Base-by-base conservation (phyloP, 2,888 invertebrate species). In the Agrochola macilenta region DNA sequence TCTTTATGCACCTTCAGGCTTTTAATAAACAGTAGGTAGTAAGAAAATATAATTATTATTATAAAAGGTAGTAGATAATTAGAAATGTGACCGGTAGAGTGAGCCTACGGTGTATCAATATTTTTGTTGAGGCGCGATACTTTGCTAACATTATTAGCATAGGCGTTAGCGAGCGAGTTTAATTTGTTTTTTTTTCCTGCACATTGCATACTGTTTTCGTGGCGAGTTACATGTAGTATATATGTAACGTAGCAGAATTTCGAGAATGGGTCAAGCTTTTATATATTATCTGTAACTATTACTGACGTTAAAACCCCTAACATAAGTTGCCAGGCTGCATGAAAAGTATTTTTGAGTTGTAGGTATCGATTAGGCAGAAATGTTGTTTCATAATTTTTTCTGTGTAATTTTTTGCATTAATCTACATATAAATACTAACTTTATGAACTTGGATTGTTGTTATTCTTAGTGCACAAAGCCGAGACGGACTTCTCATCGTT, bases 121-220 rank as follows among this genome's bases (percentile, higher is more conserved):
- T n/a, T 20, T 64, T 23, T 60, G 63, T 64, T 30, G 23, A 26
- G 9, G 3, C 17, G 43, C 39, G 23, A 49, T 14, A 60, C 14
- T 12, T 81, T 82, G 85, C 85, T 52, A 60, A 57, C 12, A 12
- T n/a, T 35, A 0, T 64, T 68, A 14, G 0, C 3, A 1, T 39
- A 84, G 82, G 82, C 75, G 69, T 65, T 83, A 17, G 35, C n/a
- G 5, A 35, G 0, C 23, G 0, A 49, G 2, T 17, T n/a, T 26
- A 1, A 2, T 9, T 20, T n/a, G 1, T 35, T 46, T 8, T 26
- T 39, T 57, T 49, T 30, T n/a, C 26, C 11, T 35, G 17, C 20
- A 26, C 5, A 20, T 64, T 46, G 43, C 12, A 20, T 60, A 8
- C 1, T 35, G 5, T 64, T 39, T 26, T 49, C 0, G 1, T 58